Evolutionary conservation across 2,888 invertebrate genomes (phyloP), one percentile per base, ranked within the genome.

Genomic region (Nysson spinosus): DNA sequence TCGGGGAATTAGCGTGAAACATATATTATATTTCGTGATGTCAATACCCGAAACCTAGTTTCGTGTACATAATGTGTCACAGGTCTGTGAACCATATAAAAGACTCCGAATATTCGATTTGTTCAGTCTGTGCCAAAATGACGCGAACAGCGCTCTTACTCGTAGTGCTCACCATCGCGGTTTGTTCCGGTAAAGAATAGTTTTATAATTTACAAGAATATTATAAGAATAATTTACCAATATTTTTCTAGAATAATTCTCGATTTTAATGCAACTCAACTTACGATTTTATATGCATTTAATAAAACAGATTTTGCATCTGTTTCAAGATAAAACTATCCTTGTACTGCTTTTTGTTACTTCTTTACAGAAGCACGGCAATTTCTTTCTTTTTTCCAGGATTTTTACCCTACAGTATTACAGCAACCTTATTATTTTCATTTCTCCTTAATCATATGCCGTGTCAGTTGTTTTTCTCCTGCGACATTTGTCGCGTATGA

Each of bases 61-160:
- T 24, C 37, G 49, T 37, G 37, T 37, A 49, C 49, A 40, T 51
- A 42, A 30, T 42, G 42, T 42, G 40, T 40, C 17, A 30, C 9
- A 16, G 20, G 20, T 7, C 22, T 7, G 3, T 22, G 40, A 32
- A 12, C 32, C 7, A 34, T 51, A 51, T 51, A 51, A 51, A 51
- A 51, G 40, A 32, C 22, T 19, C 14, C 14, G 40, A 14, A 9
- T 30, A 40, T 32, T 40, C 24, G 20, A 16, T 32, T 51, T 42
- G 9, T 16, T 51, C 51, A 51, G 51, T 51, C 34, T 51, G 51
- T 9, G 42, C 12, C 19, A 43, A 24, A 43, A 54, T 54, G 54
- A 47, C 9, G n/a, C 32, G 11, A 39, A 46, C 20, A 11, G 24
- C 58, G 12, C 24, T 44, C 32, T 30, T 34, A 1, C 34, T 46